Evolutionary conservation across 2,888 invertebrate genomes (phyloP), one percentile per base, ranked within the genome.

Genomic region (Lochmaea capreae): DNA sequence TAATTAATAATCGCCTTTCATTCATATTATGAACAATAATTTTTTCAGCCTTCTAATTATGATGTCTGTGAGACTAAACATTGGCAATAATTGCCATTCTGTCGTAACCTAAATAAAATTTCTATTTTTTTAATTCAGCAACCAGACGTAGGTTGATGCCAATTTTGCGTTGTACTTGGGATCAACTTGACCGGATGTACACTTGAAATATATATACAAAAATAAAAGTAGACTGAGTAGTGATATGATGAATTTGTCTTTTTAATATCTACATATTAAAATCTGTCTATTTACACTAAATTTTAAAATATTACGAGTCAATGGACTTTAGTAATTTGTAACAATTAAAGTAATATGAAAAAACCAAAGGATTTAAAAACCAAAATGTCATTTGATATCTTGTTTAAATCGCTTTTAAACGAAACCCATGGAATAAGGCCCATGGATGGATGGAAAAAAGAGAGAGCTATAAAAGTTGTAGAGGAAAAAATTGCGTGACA

Each of bases 131-230:
- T 72, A 57, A 65, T 39, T 43, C 42, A 67, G 67, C 39, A 49
- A 57, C 67, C 72, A 65, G 67, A 72, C 72, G 43, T 65, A 65
- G 67, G 49, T 58, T 33, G 72, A 22, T 72, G 72, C 72, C 72
- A 72, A 67, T 72, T 67, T 68, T 46, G 54, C 58, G 33, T 58
- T 68, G 67, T 68, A 72, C 57, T 72, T 72, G 67, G 54, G 67
- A 65, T 62, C 63, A 72, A 62, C 63, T 67, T 72, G 68, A 72
- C 70, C 70, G 70, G 70, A 68, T 67, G 63, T 72, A 63, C 63
- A 67, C 65, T 46, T 70, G 52, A 69, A 39, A 39, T 39, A 39
- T 52, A 39, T 67, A 54, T 57, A n/a, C n/a, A 43, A 61, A 72
- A 62, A 72, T 62, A 72, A 46, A 72, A 72, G 58, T 72, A 72